Evolutionary conservation across 2,113 vertebrate genomes (phyloP).

Genomic region (Silurus meridionalis): DNA sequence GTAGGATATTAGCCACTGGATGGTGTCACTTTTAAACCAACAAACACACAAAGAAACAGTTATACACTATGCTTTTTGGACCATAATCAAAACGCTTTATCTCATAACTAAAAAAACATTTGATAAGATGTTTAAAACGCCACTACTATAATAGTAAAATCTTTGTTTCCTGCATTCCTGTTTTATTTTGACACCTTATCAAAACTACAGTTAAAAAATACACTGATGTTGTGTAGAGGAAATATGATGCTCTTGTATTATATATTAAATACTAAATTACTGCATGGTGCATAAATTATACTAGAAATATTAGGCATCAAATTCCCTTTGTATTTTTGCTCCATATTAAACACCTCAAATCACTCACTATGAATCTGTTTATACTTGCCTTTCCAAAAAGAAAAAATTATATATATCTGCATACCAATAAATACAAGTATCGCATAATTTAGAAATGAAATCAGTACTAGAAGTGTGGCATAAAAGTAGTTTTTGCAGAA

Average conservation of each 20-base stretch:
- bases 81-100: conserved; percentile 60
- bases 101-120: conserved; percentile 49
- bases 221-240: conserved; percentile 52
- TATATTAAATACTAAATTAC: conserved; percentile 73
- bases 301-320: conserved; percentile 71
- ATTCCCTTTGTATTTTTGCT: conserved; percentile 54
- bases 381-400: conserved; percentile 69
- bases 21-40: conserved; percentile 77
- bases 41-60: conserved; percentile 53
- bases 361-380: conserved; percentile 52
- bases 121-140: conserved; percentile 8
- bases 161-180: neutral
- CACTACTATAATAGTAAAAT: neutral
- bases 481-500: conserved; percentile 15
- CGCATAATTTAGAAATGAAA: conserved; percentile 51
- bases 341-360: conserved; percentile 44
- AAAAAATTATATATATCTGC: neutral
- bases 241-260: conserved; percentile 72
- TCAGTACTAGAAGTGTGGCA: conserved; percentile 52
- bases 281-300: conserved; percentile 76
- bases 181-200: conserved; percentile 47
- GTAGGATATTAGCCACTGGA: conserved; percentile 71
- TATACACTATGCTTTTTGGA: conserved; percentile 60
- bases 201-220: conserved; percentile 61
- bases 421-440: conserved; percentile 31